These are phyloP conservation scores for Aptenodytes forsteri DNA, from an alignment of 2,113 vertebrate genomes.

Conservation along the genomic window DNA sequence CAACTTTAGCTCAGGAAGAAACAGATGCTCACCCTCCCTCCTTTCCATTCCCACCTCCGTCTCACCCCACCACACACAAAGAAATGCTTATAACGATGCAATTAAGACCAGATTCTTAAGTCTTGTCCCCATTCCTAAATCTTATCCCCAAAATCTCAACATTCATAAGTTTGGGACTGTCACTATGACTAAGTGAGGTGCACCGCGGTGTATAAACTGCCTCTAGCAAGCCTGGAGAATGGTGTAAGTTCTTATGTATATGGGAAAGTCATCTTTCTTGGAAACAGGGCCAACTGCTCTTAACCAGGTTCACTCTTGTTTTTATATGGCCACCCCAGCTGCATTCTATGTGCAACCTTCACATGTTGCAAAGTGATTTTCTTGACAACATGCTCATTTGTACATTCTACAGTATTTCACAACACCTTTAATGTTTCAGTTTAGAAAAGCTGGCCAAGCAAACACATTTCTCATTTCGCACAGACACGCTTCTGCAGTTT, in stretches of 20 bases:
- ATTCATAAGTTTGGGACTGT: background rate
- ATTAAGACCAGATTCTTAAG: background rate
- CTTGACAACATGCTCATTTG: background rate
- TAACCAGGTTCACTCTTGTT: background rate
- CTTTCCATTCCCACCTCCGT: background rate
- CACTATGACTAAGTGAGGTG: background rate
- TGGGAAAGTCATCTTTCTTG: background rate
- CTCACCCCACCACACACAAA: background rate
- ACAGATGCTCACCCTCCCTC: background rate
- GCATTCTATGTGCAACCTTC: background rate
- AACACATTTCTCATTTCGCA: background rate
- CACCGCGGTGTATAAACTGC: background rate
- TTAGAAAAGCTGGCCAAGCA: background rate
- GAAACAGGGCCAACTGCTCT: background rate
- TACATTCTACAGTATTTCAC: background rate
- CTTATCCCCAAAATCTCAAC: background rate
- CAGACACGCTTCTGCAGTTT: background rate
- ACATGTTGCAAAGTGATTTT: background rate
- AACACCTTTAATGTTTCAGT: background rate
- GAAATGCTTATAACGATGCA: background rate
- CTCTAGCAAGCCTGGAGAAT: background rate
- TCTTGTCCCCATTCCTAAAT: background rate
- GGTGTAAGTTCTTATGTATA: fast-evolving
- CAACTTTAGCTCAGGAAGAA: background rate
- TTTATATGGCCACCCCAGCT: background rate